Evolutionary conservation across 1,140 invertebrate genomes (phyloP), one percentile per base, ranked within the genome.

Genomic region (Aphidius gifuensis): DNA sequence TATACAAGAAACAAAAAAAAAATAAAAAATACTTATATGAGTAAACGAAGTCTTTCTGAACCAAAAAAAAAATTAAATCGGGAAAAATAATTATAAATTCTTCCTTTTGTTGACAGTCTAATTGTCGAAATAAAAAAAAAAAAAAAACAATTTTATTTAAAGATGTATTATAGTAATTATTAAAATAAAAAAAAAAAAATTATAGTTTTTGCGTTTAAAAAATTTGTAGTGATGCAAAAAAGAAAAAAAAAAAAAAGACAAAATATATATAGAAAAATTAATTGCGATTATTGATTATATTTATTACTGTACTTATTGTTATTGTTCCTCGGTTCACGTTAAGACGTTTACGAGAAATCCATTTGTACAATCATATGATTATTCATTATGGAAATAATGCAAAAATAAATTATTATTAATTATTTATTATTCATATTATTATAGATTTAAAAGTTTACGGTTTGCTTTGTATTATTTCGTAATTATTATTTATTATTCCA

Each of bases 301-400:
- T 67, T 67, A 16, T 16, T 32, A 72, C 68, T 78, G 73, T 71
- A 74, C 75, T 79, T 73, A 75, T 78, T 79, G 77, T 80, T 79
- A 76, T 77, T 77, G 78, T 79, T 80, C 75, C 72, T 81, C 72
- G 71, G 77, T 80, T 81, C 67, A 60, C 61, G 69, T 72, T 71
- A 66, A 77, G 71, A 76, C 71, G 72, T 80, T 79, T 74, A 73
- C 77, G 72, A 75, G 68, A 77, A 73, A 80, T 80, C 78, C 73
- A 80, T 81, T 81, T 81, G 79, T 81, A 81, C 78, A 80, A 81
- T 81, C 76, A 81, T 81, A 81, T 80, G 75, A 81, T 80, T 81
- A 81, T 77, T 79, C 73, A 75, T 74, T 76, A 78, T 69, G 68
- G 69, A 74, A 71, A 60, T 38, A 55, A 42, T 40, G 23, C 23